These are phyloP conservation scores for Seriola aureovittata DNA, from an alignment of 2,113 vertebrate genomes.

Conservation along the genomic window DNA sequence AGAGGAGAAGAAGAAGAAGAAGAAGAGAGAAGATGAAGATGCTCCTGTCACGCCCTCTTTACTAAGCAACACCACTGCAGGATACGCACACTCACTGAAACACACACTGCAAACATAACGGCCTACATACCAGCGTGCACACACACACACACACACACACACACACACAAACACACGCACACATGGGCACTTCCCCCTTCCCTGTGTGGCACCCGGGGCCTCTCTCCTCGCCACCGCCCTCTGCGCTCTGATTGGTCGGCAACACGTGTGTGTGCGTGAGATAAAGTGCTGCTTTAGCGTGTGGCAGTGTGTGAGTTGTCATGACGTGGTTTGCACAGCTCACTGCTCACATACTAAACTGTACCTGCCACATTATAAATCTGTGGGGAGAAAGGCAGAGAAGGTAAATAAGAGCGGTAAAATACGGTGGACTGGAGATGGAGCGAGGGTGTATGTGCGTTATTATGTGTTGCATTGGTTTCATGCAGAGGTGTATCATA, in stretches of 20 bases:
- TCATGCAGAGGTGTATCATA: conserved; percentile 64
- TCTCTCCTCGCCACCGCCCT: background rate
- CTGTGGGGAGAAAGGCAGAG: conserved; percentile 47
- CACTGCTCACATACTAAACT: conserved; percentile 84
- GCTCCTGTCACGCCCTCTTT: background rate
- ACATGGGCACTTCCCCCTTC: background rate
- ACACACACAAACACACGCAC: conserved; percentile 21
- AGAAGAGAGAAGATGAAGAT: background rate
- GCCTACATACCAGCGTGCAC: background rate
- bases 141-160: background rate
- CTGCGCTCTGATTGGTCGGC: conserved; percentile 48
- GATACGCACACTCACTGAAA: conserved; percentile 1
- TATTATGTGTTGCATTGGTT: conserved; percentile 60
- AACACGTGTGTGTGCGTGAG: conserved; percentile 22
- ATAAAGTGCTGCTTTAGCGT: conserved; percentile 28
- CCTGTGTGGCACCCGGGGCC: conserved; percentile 3
- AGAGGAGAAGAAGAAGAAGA: background rate
- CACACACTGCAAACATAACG: conserved; percentile 19
- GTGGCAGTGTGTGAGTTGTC: conserved; percentile 80
- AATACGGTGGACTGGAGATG: conserved; percentile 58
- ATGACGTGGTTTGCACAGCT: conserved; percentile 81
- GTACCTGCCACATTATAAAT: conserved; percentile 83
- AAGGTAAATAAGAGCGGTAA: conserved; percentile 75
- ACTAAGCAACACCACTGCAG: background rate
- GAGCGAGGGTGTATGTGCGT: conserved; percentile 36